A percentile compares a stretch with the other conserved stretches of the same genome.
phyloP scores from a whole-genome alignment of 2,113 vertebrate species.

The Sialia sialis region DNA sequence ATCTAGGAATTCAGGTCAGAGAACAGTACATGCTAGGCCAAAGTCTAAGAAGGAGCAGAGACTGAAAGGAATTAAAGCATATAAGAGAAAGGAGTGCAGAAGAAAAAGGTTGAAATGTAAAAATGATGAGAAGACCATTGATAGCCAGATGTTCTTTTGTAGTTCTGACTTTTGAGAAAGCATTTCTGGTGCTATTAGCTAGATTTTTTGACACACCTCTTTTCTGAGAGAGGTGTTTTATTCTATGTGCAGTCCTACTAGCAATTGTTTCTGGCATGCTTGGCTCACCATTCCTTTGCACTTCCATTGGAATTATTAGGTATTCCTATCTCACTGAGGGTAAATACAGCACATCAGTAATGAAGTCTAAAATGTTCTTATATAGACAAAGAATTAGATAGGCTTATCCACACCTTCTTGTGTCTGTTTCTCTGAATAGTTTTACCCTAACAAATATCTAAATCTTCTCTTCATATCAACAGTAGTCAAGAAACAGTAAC shows the following conservation, averaged over 20 bases:
- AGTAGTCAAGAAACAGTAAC: slow-evolving; percentile 24
- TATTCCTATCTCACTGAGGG: not conserved
- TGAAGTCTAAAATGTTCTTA: not conserved
- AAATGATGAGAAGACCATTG: not conserved
- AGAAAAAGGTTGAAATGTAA: not conserved
- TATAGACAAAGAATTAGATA: not conserved
- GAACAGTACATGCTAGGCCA: not conserved
- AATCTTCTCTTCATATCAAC: not conserved
- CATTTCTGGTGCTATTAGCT: not conserved
- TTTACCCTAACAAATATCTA: not conserved
- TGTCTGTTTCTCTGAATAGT: not conserved
- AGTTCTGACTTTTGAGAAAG: not conserved
- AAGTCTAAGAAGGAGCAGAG: not conserved
- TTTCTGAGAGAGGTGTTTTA: not conserved
- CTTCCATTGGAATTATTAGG: not conserved
- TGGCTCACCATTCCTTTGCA: not conserved
- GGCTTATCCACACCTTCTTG: not conserved
- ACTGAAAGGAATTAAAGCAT: not conserved
- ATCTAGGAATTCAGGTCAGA: not conserved
- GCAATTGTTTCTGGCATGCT: not conserved
- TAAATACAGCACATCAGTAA: not conserved
- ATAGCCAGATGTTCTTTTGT: not conserved
- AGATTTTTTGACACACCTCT: not conserved
- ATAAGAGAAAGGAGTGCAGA: not conserved
- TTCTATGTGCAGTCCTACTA: not conserved